Conservation (phyloP, 2,888 invertebrate species). For the Cerastoderma edule region DNA sequence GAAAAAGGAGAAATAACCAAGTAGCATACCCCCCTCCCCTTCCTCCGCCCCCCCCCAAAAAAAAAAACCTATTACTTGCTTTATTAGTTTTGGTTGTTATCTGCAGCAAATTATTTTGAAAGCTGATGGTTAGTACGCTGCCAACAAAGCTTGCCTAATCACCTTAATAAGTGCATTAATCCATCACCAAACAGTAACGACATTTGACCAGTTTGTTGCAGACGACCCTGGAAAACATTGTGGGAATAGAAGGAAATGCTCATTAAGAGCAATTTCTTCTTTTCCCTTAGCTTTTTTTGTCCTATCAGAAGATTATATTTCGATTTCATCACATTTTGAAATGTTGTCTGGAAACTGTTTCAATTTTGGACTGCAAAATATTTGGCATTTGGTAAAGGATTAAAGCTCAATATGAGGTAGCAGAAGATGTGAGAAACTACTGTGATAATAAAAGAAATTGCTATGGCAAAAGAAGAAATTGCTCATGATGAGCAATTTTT, state of each 20-base stretch:
- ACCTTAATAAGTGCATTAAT: too few species aligned
- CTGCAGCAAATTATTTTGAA: too few species aligned
- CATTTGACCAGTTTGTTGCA: too few species aligned
- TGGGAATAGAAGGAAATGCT: constrained; percentile 6
- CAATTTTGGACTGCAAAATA: background rate
- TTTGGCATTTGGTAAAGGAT: too few species aligned
- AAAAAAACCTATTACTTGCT: too few species aligned
- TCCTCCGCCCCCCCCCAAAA: too few species aligned
- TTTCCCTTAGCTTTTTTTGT: background rate
- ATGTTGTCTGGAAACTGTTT: background rate
- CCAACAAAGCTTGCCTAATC: too few species aligned
- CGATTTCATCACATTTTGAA: too few species aligned
- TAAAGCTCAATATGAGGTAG: background rate
- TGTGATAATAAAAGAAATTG: constrained; percentile 6
- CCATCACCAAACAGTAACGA: too few species aligned
- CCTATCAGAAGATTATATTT: too few species aligned
- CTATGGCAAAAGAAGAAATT: constrained; percentile 7
- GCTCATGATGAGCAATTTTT: background rate
- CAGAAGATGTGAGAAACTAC: background rate
- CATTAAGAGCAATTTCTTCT: background rate
- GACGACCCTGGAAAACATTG: constrained; percentile 6
- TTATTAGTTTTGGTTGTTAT: too few species aligned
- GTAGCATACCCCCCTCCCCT: background rate
- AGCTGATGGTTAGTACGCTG: too few species aligned
- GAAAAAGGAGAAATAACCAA: background rate